These are phyloP conservation scores for Discoglossus pictus DNA, from an alignment of 2,797 vertebrate species.

Conservation along the genomic window DNA sequence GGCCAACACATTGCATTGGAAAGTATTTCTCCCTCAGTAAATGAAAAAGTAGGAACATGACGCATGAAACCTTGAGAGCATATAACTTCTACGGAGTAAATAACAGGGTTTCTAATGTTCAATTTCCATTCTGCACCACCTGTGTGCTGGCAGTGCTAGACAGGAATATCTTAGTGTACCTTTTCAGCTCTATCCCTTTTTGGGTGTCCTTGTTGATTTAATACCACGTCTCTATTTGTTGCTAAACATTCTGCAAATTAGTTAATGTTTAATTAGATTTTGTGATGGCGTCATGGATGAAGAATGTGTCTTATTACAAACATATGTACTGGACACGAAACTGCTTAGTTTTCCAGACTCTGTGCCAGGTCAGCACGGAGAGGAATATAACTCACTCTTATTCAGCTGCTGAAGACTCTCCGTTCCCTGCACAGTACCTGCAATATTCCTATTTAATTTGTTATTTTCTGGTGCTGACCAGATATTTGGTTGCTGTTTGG, in stretches of 20 bases:
- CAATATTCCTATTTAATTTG: neutral
- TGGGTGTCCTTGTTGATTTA: too few species aligned
- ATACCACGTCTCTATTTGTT: neutral
- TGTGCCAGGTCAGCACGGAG: constrained; percentile 38
- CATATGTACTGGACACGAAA: constrained; percentile 43
- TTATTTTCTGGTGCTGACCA: too few species aligned
- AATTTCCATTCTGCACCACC: too few species aligned
- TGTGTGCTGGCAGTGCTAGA: too few species aligned
- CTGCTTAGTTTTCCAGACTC: constrained; percentile 35
- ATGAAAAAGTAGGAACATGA: too few species aligned
- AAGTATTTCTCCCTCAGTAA: too few species aligned
- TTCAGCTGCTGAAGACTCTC: neutral
- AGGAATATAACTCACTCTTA: neutral
- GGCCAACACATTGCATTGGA: too few species aligned
- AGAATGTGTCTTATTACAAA: constrained; percentile 49
- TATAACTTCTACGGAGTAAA: too few species aligned
- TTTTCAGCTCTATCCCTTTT: too few species aligned
- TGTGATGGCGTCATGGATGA: constrained; percentile 35
- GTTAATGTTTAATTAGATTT: constrained; percentile 32
- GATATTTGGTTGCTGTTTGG: neutral
- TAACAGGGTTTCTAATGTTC: too few species aligned
- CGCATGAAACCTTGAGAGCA: too few species aligned
- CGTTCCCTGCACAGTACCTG: neutral
- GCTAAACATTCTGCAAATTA: constrained; percentile 3
- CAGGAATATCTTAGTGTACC: too few species aligned